These are phyloP conservation scores for Rhinoptilus africanus DNA, from an alignment of 2,113 vertebrate species.

Conservation along the genomic window DNA sequence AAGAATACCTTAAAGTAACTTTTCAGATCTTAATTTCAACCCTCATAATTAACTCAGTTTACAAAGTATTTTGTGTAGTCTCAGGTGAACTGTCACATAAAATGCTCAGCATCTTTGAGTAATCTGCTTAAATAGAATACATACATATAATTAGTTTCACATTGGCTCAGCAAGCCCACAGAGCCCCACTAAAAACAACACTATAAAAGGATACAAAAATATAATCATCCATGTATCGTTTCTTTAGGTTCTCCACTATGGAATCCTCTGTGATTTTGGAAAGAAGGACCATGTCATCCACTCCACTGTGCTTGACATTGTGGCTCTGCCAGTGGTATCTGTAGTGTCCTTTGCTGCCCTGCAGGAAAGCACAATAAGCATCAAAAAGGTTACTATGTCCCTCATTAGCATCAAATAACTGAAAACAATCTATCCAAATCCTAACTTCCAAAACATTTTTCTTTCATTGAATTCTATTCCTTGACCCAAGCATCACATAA, in stretches of 20 bases:
- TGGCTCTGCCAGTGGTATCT: constrained; percentile 99
- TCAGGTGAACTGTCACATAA: not conserved
- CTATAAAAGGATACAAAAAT: constrained; percentile 97
- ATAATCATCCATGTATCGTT: constrained; percentile 98
- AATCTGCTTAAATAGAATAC: not conserved
- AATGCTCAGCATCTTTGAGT: not conserved
- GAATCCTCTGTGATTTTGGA: constrained; percentile 95
- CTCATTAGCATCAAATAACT: not conserved
- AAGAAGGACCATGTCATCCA: constrained; percentile 98
- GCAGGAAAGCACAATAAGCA: not conserved
- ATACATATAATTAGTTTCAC: not conserved
- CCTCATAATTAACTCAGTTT: not conserved
- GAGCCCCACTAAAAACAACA: not conserved
- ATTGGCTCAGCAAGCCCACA: not conserved
- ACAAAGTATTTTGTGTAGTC: not conserved
- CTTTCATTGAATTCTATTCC: not conserved
- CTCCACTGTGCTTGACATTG: constrained; percentile 96
- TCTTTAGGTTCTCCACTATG: constrained; percentile 99
- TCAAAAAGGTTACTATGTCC: not conserved
- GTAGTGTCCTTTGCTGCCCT: constrained; percentile 97
- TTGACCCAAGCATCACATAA: not conserved
- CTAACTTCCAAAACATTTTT: not conserved
- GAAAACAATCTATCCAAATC: not conserved
- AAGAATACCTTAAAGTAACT: not conserved
- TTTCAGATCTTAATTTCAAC: not conserved